Evolutionary conservation across 2,113 vertebrate genomes (phyloP).

Genomic region (Chiloscyllium plagiosum): DNA sequence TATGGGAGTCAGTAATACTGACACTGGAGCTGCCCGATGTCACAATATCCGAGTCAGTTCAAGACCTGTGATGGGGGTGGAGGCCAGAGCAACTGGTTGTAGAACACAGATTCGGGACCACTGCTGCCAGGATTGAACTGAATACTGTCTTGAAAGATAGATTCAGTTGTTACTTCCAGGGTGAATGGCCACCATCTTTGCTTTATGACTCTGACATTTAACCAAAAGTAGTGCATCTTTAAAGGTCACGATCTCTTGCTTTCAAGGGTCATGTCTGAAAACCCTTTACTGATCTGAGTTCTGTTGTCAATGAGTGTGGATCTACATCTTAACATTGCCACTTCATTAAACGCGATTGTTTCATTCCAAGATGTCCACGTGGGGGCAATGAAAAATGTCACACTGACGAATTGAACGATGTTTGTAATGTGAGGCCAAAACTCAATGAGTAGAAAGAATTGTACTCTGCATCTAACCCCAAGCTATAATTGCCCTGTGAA

Average conservation of each 20-base stretch:
- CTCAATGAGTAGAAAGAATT: background rate
- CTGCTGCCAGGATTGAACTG: background rate
- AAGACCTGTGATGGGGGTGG: background rate
- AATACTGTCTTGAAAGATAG: background rate
- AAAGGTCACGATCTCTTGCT: background rate
- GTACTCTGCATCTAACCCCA: background rate
- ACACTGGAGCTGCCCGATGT: background rate
- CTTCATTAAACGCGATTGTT: background rate
- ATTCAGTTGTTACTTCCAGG: background rate
- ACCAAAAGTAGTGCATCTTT: no score
- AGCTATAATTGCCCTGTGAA: background rate
- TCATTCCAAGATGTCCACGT: background rate
- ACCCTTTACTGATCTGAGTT: background rate
- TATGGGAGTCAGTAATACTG: background rate
- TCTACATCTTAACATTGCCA: background rate
- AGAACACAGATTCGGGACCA: background rate
- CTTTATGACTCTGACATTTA: background rate
- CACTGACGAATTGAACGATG: background rate
- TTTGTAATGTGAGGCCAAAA: background rate
- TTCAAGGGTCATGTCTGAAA: background rate
- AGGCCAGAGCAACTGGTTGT: background rate
- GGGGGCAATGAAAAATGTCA: background rate
- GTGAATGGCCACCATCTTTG: background rate
- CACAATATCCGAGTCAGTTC: background rate
- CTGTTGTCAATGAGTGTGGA: background rate